A percentile compares a stretch with the other conserved stretches of the same genome.
phyloP scores from a whole-genome alignment of 2,113 vertebrate genomes.

The Neopipo cinnamomea region DNA sequence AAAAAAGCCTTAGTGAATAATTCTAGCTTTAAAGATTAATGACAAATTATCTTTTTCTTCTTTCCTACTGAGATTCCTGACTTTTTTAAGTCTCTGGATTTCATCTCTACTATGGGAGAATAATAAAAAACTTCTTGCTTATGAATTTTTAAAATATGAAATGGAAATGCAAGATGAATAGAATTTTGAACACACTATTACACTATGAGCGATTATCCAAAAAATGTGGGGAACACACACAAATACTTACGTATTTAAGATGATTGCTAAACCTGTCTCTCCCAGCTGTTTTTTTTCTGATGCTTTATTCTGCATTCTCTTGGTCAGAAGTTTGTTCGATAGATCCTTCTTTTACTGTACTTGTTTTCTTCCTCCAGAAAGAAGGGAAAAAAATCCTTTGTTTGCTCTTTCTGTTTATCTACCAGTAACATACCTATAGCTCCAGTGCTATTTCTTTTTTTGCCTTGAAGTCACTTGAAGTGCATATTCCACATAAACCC shows the following conservation, averaged over 20 bases:
- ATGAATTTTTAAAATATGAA: slow-evolving; percentile 18
- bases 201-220: background rate
- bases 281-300: background rate
- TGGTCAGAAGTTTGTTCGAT: background rate
- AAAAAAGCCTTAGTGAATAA: background rate
- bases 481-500: background rate
- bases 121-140: background rate
- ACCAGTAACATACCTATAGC: background rate
- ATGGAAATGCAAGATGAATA: background rate
- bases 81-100: background rate
- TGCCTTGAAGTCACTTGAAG: background rate
- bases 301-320: background rate
- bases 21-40: background rate
- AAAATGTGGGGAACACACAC: background rate
- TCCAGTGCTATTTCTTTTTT: background rate
- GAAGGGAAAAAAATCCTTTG: accelerated
- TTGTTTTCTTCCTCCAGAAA: background rate
- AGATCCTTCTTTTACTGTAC: background rate
- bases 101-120: background rate
- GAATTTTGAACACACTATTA: background rate
- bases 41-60: background rate
- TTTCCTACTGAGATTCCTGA: background rate
- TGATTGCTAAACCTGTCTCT: background rate
- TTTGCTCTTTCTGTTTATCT: background rate
- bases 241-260: background rate